phyloP scores from a whole-genome alignment of 2,888 invertebrate species.

The Hymenopus coronatus region DNA sequence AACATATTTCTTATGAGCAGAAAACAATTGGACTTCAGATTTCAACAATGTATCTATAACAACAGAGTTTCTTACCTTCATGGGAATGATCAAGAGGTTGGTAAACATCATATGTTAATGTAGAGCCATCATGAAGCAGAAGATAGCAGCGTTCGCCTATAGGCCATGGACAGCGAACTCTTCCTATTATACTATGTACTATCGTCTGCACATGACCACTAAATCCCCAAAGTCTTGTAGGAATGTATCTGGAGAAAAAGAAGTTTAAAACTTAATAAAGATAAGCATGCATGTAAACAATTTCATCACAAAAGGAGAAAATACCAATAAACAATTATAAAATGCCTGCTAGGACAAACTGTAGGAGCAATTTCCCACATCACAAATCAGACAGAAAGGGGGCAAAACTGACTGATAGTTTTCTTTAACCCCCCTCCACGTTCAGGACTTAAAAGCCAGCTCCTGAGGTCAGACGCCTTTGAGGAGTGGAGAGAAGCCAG shows the following conservation, averaged over 20 bases:
- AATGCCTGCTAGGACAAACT: too few species aligned
- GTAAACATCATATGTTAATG: conserved; percentile 89
- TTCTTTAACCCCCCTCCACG: too few species aligned
- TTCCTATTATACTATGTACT: conserved; percentile 82
- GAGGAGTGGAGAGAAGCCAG: too few species aligned
- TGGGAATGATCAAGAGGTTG: conserved; percentile 68
- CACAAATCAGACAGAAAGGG: too few species aligned
- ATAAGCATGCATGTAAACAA: background rate
- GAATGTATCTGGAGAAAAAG: conserved; percentile 71
- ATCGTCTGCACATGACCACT: conserved; percentile 94
- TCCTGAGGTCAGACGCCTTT: too few species aligned
- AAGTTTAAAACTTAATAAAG: background rate
- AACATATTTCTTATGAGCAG: background rate
- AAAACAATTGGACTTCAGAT: background rate
- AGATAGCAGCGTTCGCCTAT: conserved; percentile 79
- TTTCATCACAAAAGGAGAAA: background rate
- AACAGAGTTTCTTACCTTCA: conserved; percentile 55
- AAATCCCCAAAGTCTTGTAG: conserved; percentile 90
- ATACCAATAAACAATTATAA: background rate
- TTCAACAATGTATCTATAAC: background rate
- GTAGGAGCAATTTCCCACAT: too few species aligned
- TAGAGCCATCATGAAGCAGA: conserved; percentile 77
- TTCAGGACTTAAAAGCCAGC: too few species aligned
- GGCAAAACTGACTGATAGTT: too few species aligned
- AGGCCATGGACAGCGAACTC: conserved; percentile 86